Percentiles rank a stretch among this genome's conserved stretches.
phyloP scores from a whole-genome alignment of 2,888 invertebrate species.

The Halocaridina rubra region DNA sequence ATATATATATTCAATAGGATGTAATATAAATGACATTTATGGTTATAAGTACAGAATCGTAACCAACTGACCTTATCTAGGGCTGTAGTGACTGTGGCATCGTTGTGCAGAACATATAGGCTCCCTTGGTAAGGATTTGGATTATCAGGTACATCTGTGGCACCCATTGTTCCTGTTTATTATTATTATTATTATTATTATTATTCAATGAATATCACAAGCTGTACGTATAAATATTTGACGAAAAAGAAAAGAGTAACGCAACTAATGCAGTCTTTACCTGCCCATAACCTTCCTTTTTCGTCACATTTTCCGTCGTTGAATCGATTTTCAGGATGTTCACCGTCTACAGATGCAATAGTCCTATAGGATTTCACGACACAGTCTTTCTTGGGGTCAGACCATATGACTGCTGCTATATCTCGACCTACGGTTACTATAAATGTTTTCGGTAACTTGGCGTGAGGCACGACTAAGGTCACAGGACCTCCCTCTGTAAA shows the following conservation, averaged over 20 bases:
- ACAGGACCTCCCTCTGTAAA: constrained; percentile 63
- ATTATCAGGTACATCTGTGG: constrained; percentile 16
- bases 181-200: too few species aligned
- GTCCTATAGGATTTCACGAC: constrained; percentile 66
- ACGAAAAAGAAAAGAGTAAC: neutral
- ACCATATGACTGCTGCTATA: constrained; percentile 76
- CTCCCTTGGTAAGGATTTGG: neutral
- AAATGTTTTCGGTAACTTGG: constrained; percentile 68
- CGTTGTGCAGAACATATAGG: neutral
- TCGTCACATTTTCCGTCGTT: constrained; percentile 86
- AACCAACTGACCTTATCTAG: neutral
- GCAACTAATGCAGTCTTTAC: constrained; percentile 67
- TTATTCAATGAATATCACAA: too few species aligned
- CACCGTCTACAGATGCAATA: constrained; percentile 73
- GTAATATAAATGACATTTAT: too few species aligned
- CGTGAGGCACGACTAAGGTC: constrained; percentile 23
- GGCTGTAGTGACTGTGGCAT: neutral
- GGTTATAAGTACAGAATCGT: too few species aligned
- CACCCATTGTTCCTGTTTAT: constrained; percentile 25
- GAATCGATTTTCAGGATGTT: constrained; percentile 74
- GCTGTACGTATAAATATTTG: too few species aligned
- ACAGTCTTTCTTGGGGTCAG: constrained; percentile 26
- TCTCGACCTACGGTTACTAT: constrained; percentile 75
- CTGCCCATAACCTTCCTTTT: constrained; percentile 79
- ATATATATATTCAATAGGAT: neutral